Base-by-base conservation (phyloP, 2,113 vertebrate genomes). In the Tamias sibiricus region DNA sequence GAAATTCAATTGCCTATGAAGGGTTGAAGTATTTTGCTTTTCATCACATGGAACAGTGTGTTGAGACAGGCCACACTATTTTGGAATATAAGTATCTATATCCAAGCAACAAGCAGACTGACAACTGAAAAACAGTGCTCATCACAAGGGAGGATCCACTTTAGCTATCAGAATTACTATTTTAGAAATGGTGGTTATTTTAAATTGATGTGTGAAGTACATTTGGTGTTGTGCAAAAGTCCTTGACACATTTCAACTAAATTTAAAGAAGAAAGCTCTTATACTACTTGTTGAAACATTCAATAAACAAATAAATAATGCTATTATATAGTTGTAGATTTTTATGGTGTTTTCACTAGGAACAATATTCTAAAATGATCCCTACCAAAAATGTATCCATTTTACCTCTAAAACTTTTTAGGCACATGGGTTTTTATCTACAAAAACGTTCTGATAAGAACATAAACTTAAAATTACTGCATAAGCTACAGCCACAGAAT, bases 61-160 rank as follows among this genome's bases (percentile, higher is more conserved):
- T 19, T 83, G 91, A 97, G 57, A 90, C 9, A 57, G 79, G 76
- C 74, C 87, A 96, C 82, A 69, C 93, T 95, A 84, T 89, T 96
- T 97, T 97, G 92, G 89, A 95, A 92, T 87, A 35, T 62, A 59
- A 96, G 84, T 80, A 52, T 66, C 92, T 44, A 52, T 94, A 87
- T 94, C 95, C 71, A 74, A 97, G 96, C 90, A 94, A 90, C 93
- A 80, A 93, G 42, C 40, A 49, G 44, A 37, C 30, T 59, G 89
- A 82, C 20, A 87, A 93, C 71, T 83, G 52, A 80, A 96, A 71
- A 87, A 71, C 40, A 95, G 59, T 20, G 9, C 22, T 71, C 49
- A 13, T 40, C 14, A 37, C 42, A 80, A 54, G 22, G 19, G 4
- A 87, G 52, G 49, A n/a, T 6, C 72, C 35, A 85, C 74, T 72